Evolutionary conservation across 2,888 invertebrate genomes (phyloP).

Genomic region (Oxyscelio sp.): DNA sequence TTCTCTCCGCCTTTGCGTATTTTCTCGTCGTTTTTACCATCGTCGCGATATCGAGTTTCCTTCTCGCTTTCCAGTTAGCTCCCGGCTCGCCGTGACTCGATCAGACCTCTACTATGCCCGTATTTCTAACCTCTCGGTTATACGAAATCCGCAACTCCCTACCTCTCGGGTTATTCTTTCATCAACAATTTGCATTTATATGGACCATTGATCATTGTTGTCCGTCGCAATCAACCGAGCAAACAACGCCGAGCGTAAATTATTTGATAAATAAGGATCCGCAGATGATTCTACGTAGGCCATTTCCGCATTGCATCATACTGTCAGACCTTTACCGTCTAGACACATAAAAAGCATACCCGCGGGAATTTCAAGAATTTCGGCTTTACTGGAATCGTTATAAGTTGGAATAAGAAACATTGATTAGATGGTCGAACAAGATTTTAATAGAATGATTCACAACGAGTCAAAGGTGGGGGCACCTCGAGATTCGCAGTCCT

Average conservation of each 20-base stretch:
- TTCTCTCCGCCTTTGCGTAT: slow-evolving; percentile 72
- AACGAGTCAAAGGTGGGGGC: too few species aligned
- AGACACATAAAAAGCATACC: slow-evolving; percentile 47
- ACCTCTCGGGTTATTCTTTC: slow-evolving; percentile 41
- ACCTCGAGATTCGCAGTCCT: neutral
- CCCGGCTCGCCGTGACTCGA: slow-evolving; percentile 19
- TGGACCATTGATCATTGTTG: slow-evolving; percentile 70
- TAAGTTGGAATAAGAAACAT: slow-evolving; percentile 19
- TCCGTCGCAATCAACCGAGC: slow-evolving; percentile 37
- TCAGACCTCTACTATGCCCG: slow-evolving; percentile 13
- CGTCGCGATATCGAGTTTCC: slow-evolving; percentile 44
- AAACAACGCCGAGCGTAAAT: slow-evolving; percentile 43
- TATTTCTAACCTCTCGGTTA: slow-evolving; percentile 9
- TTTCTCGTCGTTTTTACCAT: slow-evolving; percentile 65
- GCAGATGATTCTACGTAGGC: slow-evolving; percentile 43
- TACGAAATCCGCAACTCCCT: slow-evolving; percentile 13
- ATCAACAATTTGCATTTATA: slow-evolving; percentile 69
- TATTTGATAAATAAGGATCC: slow-evolving; percentile 17
- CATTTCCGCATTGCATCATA: slow-evolving; percentile 60
- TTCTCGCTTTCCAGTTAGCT: slow-evolving; percentile 51
- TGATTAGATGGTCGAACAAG: slow-evolving; percentile 18
- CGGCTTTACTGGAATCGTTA: slow-evolving; percentile 36
- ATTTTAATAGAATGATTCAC: slow-evolving; percentile 4
- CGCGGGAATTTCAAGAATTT: slow-evolving; percentile 40
- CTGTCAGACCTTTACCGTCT: slow-evolving; percentile 44